Conservation (phyloP, 2,888 invertebrate genomes). For the Hecatera dysodea region DNA sequence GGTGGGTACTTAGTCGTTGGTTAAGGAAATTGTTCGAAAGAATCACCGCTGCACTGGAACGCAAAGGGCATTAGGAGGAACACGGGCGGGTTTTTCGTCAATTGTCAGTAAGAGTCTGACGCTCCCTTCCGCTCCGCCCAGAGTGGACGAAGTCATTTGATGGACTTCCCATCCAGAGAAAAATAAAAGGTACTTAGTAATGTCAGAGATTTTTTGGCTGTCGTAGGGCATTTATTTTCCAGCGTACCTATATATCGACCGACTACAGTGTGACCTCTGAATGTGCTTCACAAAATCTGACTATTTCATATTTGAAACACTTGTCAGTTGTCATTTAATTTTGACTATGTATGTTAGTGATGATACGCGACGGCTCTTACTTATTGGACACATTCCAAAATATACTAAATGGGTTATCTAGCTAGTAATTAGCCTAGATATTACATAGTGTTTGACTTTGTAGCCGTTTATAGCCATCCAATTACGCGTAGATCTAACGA, state of each 20-base stretch:
- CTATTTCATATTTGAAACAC: background rate
- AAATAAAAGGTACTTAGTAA: too few relatives aligned
- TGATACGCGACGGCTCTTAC: background rate
- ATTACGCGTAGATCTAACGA: constrained; percentile 30
- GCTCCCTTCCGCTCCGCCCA: too few relatives aligned
- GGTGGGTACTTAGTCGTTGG: too few relatives aligned
- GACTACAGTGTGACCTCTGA: background rate
- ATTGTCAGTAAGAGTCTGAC: too few relatives aligned
- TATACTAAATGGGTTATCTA: constrained; percentile 49
- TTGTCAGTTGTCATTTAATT: background rate
- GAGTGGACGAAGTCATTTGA: too few relatives aligned
- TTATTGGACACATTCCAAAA: constrained; percentile 34
- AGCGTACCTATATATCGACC: background rate
- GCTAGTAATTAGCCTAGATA: constrained; percentile 38
- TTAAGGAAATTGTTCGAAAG: too few relatives aligned
- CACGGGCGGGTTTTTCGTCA: too few relatives aligned
- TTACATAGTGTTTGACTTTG: constrained; percentile 22
- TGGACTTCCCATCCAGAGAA: too few relatives aligned
- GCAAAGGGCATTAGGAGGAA: too few relatives aligned
- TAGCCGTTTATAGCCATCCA: constrained; percentile 14
- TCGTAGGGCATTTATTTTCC: background rate
- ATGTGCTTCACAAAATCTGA: background rate
- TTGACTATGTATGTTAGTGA: background rate
- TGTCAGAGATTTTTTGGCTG: background rate
- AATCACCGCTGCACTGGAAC: too few relatives aligned